phyloP scores from a whole-genome alignment of 2,888 invertebrate species.

The Watsonalla binaria region DNA sequence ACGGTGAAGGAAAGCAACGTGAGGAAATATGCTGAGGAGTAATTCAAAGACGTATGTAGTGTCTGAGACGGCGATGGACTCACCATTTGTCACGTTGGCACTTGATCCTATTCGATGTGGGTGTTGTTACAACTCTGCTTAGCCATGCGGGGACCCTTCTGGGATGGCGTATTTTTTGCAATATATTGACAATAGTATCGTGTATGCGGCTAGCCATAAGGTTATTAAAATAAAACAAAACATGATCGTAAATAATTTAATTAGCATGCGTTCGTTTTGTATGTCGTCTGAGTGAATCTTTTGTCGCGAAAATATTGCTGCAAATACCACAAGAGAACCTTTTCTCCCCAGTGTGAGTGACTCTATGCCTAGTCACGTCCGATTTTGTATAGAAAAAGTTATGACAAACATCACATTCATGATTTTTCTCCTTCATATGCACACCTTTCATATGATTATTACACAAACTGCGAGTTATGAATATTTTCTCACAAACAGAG shows the following conservation, averaged over 20 bases:
- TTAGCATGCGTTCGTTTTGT: slow-evolving; percentile 47
- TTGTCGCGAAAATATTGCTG: slow-evolving; percentile 50
- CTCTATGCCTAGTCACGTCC: slow-evolving; percentile 50
- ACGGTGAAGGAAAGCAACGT: no score
- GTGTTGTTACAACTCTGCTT: no score
- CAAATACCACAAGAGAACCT: slow-evolving; percentile 49
- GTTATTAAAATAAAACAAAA: not conserved
- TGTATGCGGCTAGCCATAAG: not conserved
- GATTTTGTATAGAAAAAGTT: slow-evolving; percentile 59
- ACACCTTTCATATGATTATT: slow-evolving; percentile 63
- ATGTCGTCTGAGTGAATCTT: slow-evolving; percentile 59
- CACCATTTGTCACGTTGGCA: no score
- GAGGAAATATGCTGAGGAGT: no score
- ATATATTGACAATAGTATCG: no score
- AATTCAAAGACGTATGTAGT: no score
- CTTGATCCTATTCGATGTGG: no score
- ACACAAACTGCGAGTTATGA: slow-evolving; percentile 52
- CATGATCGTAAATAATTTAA: slow-evolving; percentile 7
- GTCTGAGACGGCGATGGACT: no score
- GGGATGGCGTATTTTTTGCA: no score
- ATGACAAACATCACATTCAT: slow-evolving; percentile 58
- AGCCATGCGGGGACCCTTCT: no score
- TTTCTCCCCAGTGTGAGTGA: slow-evolving; percentile 59
- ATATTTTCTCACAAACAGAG: slow-evolving; percentile 46
- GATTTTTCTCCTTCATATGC: slow-evolving; percentile 58